A percentile compares a stretch with the other conserved stretches of the same genome.
Evolutionary conservation across 2,113 vertebrate genomes (phyloP).

Genomic region (Strigops habroptila): DNA sequence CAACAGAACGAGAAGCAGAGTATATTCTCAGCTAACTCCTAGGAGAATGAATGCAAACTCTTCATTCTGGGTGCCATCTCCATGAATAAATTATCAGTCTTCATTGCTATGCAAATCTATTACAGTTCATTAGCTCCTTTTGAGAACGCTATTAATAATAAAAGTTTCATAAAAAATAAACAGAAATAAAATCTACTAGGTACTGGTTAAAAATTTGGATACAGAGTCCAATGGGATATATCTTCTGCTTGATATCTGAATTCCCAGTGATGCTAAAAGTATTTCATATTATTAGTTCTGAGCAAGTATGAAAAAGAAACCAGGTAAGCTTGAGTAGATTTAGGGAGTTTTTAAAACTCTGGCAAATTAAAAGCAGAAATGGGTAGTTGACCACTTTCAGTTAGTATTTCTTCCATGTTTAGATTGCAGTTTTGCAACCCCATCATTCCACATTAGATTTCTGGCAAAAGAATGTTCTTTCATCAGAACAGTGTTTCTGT

Average conservation of each 20-base stretch:
- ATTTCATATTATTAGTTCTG: neutral
- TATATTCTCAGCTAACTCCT: neutral
- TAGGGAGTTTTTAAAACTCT: neutral
- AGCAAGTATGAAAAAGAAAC: neutral
- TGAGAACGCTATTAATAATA: conserved; percentile 60
- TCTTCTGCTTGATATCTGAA: neutral
- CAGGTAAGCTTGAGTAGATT: neutral
- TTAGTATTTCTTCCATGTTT: neutral
- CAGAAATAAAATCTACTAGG: conserved; percentile 53
- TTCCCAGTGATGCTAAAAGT: neutral
- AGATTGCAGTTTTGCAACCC: neutral
- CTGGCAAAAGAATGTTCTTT: neutral
- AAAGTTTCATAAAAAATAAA: conserved; percentile 49
- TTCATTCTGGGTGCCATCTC: neutral
- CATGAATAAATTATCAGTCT: conserved; percentile 50
- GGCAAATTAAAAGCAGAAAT: neutral
- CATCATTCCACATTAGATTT: neutral
- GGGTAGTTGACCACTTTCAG: neutral
- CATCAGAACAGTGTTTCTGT: neutral
- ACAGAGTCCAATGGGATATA: neutral
- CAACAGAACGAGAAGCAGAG: neutral
- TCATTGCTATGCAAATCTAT: conserved; percentile 51
- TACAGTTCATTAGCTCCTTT: conserved; percentile 51
- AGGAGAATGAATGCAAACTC: neutral
- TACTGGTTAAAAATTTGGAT: neutral